phyloP scores from a whole-genome alignment of 2,797 vertebrate species.

The Poliocrania exsul region DNA sequence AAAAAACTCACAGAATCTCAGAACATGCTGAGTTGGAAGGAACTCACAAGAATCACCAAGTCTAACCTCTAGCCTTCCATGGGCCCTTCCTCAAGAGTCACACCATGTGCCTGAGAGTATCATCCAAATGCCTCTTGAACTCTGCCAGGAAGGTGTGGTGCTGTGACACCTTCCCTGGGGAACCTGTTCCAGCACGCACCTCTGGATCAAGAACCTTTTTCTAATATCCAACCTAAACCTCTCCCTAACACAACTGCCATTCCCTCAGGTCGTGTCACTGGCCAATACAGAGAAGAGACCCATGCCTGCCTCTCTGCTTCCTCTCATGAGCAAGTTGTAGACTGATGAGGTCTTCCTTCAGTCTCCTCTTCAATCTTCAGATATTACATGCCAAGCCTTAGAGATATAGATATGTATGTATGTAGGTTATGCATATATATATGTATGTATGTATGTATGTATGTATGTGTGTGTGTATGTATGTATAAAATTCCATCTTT shows the following conservation, averaged over 20 bases:
- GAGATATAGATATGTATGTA: neutral
- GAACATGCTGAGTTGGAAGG: neutral
- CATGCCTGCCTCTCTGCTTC: too few species aligned
- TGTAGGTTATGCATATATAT: too few species aligned
- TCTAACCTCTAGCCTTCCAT: neutral
- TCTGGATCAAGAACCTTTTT: neutral
- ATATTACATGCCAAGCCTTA: neutral
- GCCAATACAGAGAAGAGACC: neutral
- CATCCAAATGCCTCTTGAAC: neutral
- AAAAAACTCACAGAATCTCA: neutral
- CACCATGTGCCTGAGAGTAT: neutral
- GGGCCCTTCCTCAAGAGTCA: neutral
- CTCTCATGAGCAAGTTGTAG: neutral
- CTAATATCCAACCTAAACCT: neutral
- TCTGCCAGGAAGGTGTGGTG: neutral
- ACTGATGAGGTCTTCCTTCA: neutral
- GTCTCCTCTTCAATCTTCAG: neutral
- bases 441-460: too few species aligned
- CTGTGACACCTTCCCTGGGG: neutral
- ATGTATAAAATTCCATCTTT: neutral
- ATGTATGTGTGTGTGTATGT: too few species aligned
- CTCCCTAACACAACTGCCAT: neutral
- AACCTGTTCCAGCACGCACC: neutral
- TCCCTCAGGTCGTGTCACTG: neutral
- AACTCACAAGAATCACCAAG: neutral